Percentiles rank a stretch among this genome's conserved stretches.
phyloP scores from a whole-genome alignment of 2,888 invertebrate genomes.

The Eurytoma californica region DNA sequence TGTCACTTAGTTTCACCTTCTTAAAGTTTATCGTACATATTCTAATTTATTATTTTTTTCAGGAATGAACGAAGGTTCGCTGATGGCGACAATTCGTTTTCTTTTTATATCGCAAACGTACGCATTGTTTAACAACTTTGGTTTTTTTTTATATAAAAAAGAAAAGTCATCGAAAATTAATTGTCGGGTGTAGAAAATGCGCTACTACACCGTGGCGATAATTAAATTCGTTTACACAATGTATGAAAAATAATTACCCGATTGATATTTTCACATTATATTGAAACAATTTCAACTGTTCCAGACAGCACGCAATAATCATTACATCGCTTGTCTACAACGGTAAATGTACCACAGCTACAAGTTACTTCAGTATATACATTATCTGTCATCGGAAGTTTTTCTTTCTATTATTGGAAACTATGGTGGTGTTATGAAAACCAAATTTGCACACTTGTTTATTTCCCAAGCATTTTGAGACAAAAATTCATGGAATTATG shows the following conservation, averaged over 20 bases:
- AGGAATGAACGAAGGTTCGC: slow-evolving; percentile 32
- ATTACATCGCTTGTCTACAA: slow-evolving; percentile 59
- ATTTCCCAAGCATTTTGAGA: background rate
- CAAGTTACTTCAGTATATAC: slow-evolving; percentile 51
- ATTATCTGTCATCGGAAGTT: slow-evolving; percentile 45
- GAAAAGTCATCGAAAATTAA: slow-evolving; percentile 47
- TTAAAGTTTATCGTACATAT: slow-evolving; percentile 28
- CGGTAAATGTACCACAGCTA: slow-evolving; percentile 62
- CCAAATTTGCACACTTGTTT: slow-evolving; percentile 3
- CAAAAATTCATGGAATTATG: background rate
- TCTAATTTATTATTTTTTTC: slow-evolving; percentile 29
- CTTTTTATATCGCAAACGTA: slow-evolving; percentile 34
- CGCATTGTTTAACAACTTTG: slow-evolving; percentile 47
- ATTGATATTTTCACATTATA: slow-evolving; percentile 35
- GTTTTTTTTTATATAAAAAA: slow-evolving; percentile 37
- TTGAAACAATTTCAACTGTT: slow-evolving; percentile 42
- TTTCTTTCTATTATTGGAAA: slow-evolving; percentile 9
- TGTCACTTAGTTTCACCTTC: slow-evolving; percentile 6
- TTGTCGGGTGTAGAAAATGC: slow-evolving; percentile 33
- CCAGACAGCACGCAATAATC: slow-evolving; percentile 63
- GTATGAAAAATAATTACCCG: slow-evolving; percentile 50
- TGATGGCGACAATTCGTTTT: slow-evolving; percentile 4
- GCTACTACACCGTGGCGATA: slow-evolving; percentile 33
- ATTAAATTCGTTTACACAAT: slow-evolving; percentile 43
- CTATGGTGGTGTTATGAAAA: slow-evolving; percentile 20